These are phyloP conservation scores for Syngnathus acus DNA, from an alignment of 2,797 vertebrate species.

Conservation along the genomic window DNA sequence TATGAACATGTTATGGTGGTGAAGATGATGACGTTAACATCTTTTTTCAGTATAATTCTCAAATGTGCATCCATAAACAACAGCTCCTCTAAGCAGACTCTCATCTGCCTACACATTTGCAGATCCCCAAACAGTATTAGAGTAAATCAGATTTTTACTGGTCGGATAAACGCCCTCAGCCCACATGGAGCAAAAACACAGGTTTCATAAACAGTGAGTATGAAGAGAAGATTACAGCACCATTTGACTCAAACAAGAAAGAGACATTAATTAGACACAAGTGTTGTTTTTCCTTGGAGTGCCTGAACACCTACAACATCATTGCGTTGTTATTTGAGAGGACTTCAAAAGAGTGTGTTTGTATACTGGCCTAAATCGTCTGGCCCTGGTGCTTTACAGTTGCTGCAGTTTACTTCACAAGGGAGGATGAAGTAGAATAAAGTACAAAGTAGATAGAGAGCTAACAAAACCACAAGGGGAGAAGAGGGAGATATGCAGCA, in stretches of 20 bases:
- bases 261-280: constrained; percentile 63
- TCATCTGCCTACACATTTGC: constrained; percentile 44
- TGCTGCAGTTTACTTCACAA: constrained; percentile 20
- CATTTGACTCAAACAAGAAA: constrained; percentile 39
- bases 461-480: constrained; percentile 37
- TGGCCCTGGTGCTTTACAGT: constrained; percentile 29
- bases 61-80: constrained; percentile 16
- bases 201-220: constrained; percentile 53
- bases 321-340: constrained; percentile 65
- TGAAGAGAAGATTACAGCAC: constrained; percentile 25
- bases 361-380: constrained; percentile 57
- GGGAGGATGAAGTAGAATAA: constrained; percentile 19
- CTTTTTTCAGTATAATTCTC: constrained; percentile 4
- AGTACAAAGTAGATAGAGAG: constrained; percentile 23
- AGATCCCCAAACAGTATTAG: constrained; percentile 37
- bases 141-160: constrained; percentile 42
- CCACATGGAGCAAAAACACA: constrained; percentile 35
- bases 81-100: constrained; percentile 11
- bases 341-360: constrained; percentile 50
- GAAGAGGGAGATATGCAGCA: not conserved
- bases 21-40: too few relatives aligned
- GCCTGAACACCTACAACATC: constrained; percentile 43
- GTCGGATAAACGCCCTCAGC: constrained; percentile 40
- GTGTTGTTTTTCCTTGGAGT: constrained; percentile 42
- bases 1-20: too few relatives aligned